Conservation (phyloP, 1,140 invertebrate species). For the Drosophila bifasciata region DNA sequence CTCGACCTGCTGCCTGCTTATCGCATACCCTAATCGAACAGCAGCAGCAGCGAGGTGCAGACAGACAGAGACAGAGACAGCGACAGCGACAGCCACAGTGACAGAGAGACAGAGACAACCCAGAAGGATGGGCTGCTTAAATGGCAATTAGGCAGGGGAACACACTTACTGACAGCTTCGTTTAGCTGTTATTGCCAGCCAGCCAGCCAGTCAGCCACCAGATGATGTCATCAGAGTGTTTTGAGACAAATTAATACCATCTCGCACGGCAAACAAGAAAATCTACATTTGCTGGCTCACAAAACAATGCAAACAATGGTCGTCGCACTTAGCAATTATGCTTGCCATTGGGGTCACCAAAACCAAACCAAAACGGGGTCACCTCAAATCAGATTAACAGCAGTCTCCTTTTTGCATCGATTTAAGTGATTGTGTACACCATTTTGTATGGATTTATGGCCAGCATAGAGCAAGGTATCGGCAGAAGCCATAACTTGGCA, state of each 20-base stretch:
- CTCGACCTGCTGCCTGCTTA: slow-evolving; percentile 41
- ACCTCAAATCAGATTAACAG: no score
- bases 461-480: no score
- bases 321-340: no score
- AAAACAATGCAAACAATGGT: slow-evolving; percentile 1
- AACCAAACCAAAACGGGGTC: no score
- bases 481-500: no score
- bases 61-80: no score
- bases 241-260: slow-evolving; percentile 55
- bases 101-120: background rate
- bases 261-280: background rate
- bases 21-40: slow-evolving; percentile 41
- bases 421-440: no score
- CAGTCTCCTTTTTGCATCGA: no score
- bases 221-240: slow-evolving; percentile 32
- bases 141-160: slow-evolving; percentile 41
- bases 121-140: slow-evolving; percentile 30
- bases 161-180: slow-evolving; percentile 39
- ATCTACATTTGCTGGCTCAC: background rate
- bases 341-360: no score
- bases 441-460: no score
- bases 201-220: slow-evolving; percentile 3
- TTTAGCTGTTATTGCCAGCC: slow-evolving; percentile 9
- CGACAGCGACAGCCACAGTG: background rate
- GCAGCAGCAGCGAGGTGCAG: background rate